Evolutionary conservation across 35 echinoderm and acorn worm genomes (phyloP), one percentile per base, ranked within the genome.

Genomic region (Apostichopus californicus): DNA sequence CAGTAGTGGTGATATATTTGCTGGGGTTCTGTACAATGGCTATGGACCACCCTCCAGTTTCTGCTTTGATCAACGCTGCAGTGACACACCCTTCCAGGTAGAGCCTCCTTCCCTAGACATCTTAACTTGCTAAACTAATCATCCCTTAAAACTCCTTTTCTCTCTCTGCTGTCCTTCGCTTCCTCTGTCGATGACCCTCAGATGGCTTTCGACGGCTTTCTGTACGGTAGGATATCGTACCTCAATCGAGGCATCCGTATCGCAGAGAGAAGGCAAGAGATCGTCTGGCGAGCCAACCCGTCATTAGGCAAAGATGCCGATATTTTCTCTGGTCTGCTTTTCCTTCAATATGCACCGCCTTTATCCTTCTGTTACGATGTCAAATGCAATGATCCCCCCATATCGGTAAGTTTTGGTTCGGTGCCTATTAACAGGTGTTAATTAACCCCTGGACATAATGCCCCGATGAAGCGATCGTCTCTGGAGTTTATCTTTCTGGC

Each of bases 181-280:
- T 77, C 70, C 83, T 22, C 54, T 21, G 52, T 86, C 24, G 8
- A 21, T 11, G 12, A 18, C 61, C 14, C 63, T 90, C 80, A 94
- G 93, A 94, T 94, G 93, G 34, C 86, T 12, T 94, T 86, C 63
- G 93, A 94, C 77, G 93, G 88, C 14, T 94, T 94, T 73, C 87
- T 84, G 78, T 94, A 79, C 77, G 93, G 86, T 8, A 78, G 93
- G 4, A 71, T 94, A 34, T 80, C 80, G 24, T 94, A 84, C 88
- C 87, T 60, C 66, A 89, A 94, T 77, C 75, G 87, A 86, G 80
- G 78, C 53, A 8, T 90, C 58, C 93, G 93, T 57, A 81, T 91
- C 9, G 80, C 57, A 8, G 87, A 91, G 59, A 56, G 88, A 17
- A 57, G 58, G 65, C 89, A 90, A 63, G 93, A 94, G 73, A 66